Evolutionary conservation across 2,888 invertebrate genomes (phyloP), one percentile per base, ranked within the genome.

Genomic region (Stenchaetothrips biformis): DNA sequence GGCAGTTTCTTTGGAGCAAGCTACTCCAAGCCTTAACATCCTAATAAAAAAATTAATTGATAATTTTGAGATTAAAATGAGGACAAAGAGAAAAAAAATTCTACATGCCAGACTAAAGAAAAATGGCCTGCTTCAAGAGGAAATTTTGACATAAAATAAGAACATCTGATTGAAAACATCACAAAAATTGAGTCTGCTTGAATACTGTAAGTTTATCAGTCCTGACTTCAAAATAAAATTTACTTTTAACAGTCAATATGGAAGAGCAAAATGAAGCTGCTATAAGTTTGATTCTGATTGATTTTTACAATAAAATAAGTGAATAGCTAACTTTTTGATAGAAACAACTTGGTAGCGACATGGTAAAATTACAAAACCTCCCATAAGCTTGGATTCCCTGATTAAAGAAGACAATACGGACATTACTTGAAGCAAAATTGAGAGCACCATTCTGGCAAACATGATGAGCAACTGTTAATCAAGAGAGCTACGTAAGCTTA

Each of bases 161-260:
- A 37, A 2, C 1, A 37, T 37, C 37, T 37, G 37, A 37, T 37
- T 37, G 37, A 37, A 2, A 37, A 37, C 37, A 25, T 21, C 9
- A 21, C 21, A 21, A n/a, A 25, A 74, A 74, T 25, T 74, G 67
- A 74, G 67, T 74, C 67, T 74, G 67, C 9, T 25, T 21, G 7
- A 74, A 74, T 74, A 74, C 67, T 74, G 67, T 25, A 74, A 74
- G 25, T 11, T 74, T 74, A 21, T 74, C 67, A 74, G 67, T 74
- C 25, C 7, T 74, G 67, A 21, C 67, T 74, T 13, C 53, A 53
- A 53, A 18, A 18, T 13, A 53, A 18, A 53, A 53, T 53, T 18
- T 53, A 13, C 37, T 37, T 37, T 37, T 37, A 11, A 13, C 53
- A 53, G 53, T 8, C 53, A 53, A 53, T 37, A 53, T 53, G 67